Conservation (phyloP, 2,888 invertebrate genomes). For the Caprella mutica region DNA sequence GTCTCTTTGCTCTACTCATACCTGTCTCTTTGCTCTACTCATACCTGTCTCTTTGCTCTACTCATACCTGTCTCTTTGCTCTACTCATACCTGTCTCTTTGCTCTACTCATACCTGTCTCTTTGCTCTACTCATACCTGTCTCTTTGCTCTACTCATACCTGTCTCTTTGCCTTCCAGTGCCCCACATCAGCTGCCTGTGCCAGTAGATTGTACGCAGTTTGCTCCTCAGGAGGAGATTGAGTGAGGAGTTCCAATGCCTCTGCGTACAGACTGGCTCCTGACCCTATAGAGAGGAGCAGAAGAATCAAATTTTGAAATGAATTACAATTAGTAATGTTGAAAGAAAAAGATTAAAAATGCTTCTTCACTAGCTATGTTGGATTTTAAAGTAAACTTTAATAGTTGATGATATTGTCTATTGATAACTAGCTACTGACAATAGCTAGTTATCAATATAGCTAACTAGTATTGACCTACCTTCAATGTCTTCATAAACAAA, state of each 20-base stretch:
- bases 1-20: too few relatives aligned
- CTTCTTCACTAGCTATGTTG: not conserved
- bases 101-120: too few relatives aligned
- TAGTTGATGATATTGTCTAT: too few relatives aligned
- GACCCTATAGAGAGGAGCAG: not conserved
- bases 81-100: too few relatives aligned
- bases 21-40: too few relatives aligned
- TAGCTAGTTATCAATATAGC: not conserved
- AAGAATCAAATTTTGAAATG: not conserved
- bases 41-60: too few relatives aligned
- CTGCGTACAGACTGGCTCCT: not conserved
- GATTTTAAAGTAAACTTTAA: too few relatives aligned
- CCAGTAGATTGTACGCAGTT: slow-evolving; percentile 1
- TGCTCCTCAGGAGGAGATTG: not conserved
- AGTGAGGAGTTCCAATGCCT: not conserved
- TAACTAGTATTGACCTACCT: not conserved
- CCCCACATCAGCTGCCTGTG: not conserved
- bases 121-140: too few relatives aligned
- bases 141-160: too few relatives aligned
- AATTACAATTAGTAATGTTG: not conserved
- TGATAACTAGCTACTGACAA: not conserved
- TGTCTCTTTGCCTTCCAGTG: slow-evolving; percentile 9
- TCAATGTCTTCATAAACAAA: slow-evolving; percentile 4
- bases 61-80: too few relatives aligned
- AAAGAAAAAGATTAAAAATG: not conserved